Evolutionary conservation across 2,113 vertebrate genomes (phyloP), one percentile per base, ranked within the genome.

Genomic region (Perca schrenkii): DNA sequence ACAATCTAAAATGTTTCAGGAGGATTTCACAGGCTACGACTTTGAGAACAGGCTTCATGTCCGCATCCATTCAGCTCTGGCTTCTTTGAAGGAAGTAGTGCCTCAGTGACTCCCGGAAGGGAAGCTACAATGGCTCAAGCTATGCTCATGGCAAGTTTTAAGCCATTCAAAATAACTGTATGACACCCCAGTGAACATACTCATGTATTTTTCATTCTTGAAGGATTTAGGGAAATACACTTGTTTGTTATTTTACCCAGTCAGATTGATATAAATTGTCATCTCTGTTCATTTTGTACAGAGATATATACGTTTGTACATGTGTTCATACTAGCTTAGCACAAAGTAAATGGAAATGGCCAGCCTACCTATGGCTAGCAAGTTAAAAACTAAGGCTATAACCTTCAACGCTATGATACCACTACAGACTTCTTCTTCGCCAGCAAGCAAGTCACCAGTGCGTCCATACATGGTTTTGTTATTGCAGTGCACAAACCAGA

Each of bases 21-120:
- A 99, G 92, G 97, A 98, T 82, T 99, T 97, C 77, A 93, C 94
- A 63, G 97, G 97, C 90, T 99, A 99, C 72, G 98, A 99, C 93
- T 99, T 99, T 93, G 98, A 99, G 92, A 99, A 99, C 96, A 95
- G 98, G 93, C 93, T 99, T 88, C 98, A 99, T 6, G 98, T 99
- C 46, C 98, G 98, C 86, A 98, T 99, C 89, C 98, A 99, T 0
- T 97, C 98, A 74, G 98, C 98, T 53, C 94, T 99, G 88, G 98
- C 98, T 46, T 98, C 98, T 53, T 86, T 99, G 78, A 96, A 95
- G 92, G 98, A 99, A 87, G 94, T 99, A 68, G 97, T 98, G 87
- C 97, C 98, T 47, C 97, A 99, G 95, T 99, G 95, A 99, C 54
- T n/a, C 74, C 81, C 46, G 19, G 49, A 87, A 22, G n/a, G 11